Evolutionary conservation across 2,797 vertebrate species (phyloP), one percentile per base, ranked within the genome.

Genomic region (Neomorphus geoffroyi): DNA sequence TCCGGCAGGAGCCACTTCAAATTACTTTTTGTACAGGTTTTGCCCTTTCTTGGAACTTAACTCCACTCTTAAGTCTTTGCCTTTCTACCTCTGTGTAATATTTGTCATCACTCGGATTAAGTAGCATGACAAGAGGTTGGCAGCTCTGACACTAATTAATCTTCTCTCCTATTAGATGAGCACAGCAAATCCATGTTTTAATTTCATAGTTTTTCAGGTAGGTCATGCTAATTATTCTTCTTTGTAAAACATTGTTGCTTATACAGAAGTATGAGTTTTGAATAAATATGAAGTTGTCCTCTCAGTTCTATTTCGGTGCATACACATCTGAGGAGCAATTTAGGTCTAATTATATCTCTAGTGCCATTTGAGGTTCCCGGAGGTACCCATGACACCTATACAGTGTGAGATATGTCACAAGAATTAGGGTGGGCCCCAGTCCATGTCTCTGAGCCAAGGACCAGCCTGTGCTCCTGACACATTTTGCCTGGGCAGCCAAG

Each of bases 391-490:
- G 41, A 14, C 30, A 75, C 56, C 35, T 5, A 5, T 51, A 62
- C 19, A 62, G 66, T 48, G 30, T 58, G 39, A 79, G 39, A 23
- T 58, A 21, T 30, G n/a, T 32, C 66, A 74, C 54, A 57, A 50
- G 22, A 27, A 27, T 71, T 70, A 27, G 17, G 11, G 11, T 82
- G 35, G 37, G 27, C 18, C 32, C 21, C 50, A 2, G 3, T 60
- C 46, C 14, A 26, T 0, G 0, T 21, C 56, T 71, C 27, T 60
- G 67, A 91, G 39, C 26, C 1, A 2, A 62, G 24, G 54, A 17
- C 21, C 37, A 75, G 16, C 7, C 56, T 51, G 4, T 86, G n/a
- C 4, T 61, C 17, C 37, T 61, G 62, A 18, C 13, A 33, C 5
- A 43, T 18, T 87, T 60, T 64, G 18, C 8, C 39, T 37, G 11